phyloP scores from a whole-genome alignment of 1,140 invertebrate species.

The Drosophila albomicans region DNA sequence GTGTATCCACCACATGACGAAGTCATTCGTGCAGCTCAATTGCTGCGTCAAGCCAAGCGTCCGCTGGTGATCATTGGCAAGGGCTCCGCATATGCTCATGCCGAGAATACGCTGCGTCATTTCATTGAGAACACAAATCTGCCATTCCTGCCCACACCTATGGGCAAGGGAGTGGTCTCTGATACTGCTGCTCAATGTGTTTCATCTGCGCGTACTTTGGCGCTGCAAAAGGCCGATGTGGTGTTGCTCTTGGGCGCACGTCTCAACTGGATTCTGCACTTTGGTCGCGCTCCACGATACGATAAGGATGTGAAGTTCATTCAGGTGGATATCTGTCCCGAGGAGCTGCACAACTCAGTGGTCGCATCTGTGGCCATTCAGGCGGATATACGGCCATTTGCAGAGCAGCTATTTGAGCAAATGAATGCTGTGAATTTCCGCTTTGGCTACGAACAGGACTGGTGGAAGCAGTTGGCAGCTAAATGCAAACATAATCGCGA shows the following conservation, averaged over 20 bases:
- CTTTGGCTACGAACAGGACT: slow-evolving; percentile 85
- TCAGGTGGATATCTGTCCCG: slow-evolving; percentile 95
- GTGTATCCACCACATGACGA: slow-evolving; percentile 88
- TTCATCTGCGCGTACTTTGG: slow-evolving; percentile 93
- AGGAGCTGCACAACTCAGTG: slow-evolving; percentile 97
- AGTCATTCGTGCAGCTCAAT: slow-evolving; percentile 89
- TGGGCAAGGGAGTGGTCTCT: slow-evolving; percentile 97
- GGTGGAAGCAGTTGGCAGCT: slow-evolving; percentile 87
- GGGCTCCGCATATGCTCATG: slow-evolving; percentile 93
- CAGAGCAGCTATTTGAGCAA: slow-evolving; percentile 87
- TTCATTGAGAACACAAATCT: slow-evolving; percentile 90
- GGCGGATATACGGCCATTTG: slow-evolving; percentile 91
- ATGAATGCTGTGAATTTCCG: slow-evolving; percentile 86
- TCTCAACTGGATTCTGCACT: slow-evolving; percentile 99
- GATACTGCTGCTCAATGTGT: slow-evolving; percentile 93
- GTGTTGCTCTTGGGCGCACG: slow-evolving; percentile 95
- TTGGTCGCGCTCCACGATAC: slow-evolving; percentile 95
- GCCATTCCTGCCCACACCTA: slow-evolving; percentile 97
- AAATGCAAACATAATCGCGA: slow-evolving; percentile 88
- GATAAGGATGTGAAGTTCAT: slow-evolving; percentile 94
- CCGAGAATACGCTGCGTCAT: slow-evolving; percentile 89
- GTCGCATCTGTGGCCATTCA: slow-evolving; percentile 90
- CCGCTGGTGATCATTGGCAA: slow-evolving; percentile 97
- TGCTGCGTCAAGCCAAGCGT: slow-evolving; percentile 90
- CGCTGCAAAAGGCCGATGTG: slow-evolving; percentile 94